Evolutionary conservation across 2,113 vertebrate genomes (phyloP).

Genomic region (Coregonus clupeaformis): DNA sequence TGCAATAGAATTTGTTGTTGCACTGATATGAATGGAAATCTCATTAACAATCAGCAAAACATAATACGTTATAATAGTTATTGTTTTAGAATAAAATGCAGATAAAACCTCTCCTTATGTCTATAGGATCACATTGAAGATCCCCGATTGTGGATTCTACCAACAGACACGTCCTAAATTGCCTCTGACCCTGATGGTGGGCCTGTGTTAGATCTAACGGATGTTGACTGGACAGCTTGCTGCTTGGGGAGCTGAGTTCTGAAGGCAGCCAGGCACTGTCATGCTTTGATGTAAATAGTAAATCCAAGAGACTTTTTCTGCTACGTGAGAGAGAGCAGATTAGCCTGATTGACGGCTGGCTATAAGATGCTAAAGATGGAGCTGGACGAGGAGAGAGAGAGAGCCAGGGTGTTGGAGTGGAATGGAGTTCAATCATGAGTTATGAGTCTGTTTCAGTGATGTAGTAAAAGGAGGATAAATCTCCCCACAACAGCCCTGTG

Average conservation of each 20-base stretch:
- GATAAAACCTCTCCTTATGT: too few relatives aligned
- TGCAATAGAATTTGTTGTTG: too few relatives aligned
- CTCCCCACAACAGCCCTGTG: conserved; percentile 57
- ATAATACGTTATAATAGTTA: too few relatives aligned
- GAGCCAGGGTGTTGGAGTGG: conserved; percentile 54
- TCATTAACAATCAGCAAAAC: too few relatives aligned
- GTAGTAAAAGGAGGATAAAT: conserved; percentile 74
- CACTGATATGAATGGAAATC: too few relatives aligned
- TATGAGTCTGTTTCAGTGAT: conserved; percentile 72
- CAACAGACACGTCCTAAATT: background rate
- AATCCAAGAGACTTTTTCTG: conserved; percentile 48
- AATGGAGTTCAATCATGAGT: conserved; percentile 75
- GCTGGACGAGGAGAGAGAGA: conserved; percentile 52
- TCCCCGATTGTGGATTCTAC: conserved; percentile 2
- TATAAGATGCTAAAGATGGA: conserved; percentile 67
- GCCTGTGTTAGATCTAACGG: conserved; percentile 17
- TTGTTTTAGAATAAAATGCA: too few relatives aligned
- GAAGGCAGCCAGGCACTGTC: conserved; percentile 40
- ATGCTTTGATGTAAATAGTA: conserved; percentile 50
- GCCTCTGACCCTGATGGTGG: conserved; percentile 30
- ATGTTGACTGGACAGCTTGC: conserved; percentile 34
- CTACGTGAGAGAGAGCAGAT: conserved; percentile 59
- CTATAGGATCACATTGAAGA: too few relatives aligned
- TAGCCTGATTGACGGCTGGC: conserved; percentile 72
- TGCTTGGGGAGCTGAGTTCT: conserved; percentile 6